These are phyloP conservation scores for Zaprionus ghesquierei DNA, from an alignment of 1,140 invertebrate genomes.

Conservation along the genomic window DNA sequence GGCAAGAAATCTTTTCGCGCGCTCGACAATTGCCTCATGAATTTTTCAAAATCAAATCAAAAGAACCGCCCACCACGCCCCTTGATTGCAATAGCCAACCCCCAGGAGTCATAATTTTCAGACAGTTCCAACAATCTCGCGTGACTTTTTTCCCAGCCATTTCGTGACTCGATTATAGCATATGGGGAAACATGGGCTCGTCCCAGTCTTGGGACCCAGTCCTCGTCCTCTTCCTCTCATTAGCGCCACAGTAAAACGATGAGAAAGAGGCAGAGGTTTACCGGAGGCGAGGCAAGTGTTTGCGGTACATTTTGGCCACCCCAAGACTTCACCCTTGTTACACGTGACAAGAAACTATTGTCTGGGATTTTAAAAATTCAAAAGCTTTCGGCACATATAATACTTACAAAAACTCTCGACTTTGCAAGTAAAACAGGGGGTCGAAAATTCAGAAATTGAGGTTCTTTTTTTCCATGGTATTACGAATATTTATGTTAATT, in stretches of 20 bases:
- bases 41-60: constrained; percentile 74
- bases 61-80: constrained; percentile 41
- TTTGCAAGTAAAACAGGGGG: too few relatives aligned
- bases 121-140: constrained; percentile 64
- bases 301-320: background rate
- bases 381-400: constrained; percentile 27
- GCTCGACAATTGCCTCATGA: constrained; percentile 65
- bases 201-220: too few relatives aligned
- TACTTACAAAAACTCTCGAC: background rate
- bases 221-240: constrained; percentile 24
- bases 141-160: constrained; percentile 67
- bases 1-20: constrained; percentile 48
- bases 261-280: background rate
- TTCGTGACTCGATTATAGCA: constrained; percentile 72
- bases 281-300: background rate
- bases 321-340: constrained; percentile 3
- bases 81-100: constrained; percentile 18
- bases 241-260: background rate
- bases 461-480: too few relatives aligned
- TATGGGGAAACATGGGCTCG: constrained; percentile 43
- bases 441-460: too few relatives aligned
- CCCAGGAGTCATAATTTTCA: constrained; percentile 71
- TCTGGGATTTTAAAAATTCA: constrained; percentile 63
- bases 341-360: constrained; percentile 65
- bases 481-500: too few relatives aligned